Base-by-base conservation (phyloP, 2,888 invertebrate species). In the Gryllus longicercus region DNA sequence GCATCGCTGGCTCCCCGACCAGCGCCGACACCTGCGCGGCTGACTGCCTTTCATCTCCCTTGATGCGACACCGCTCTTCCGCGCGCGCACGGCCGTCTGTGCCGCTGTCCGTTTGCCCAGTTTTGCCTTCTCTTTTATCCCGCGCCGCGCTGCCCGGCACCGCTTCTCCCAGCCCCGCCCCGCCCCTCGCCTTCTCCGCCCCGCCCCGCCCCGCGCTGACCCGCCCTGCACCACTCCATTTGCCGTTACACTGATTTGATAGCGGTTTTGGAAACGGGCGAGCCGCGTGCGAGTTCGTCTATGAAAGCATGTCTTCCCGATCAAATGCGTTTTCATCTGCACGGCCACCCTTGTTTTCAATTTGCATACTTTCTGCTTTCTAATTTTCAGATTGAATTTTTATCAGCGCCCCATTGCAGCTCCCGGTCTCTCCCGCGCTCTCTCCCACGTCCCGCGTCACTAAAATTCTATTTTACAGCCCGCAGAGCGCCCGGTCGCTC, bases 201-300 rank as follows among this genome's bases (percentile, higher is more conserved):
- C 38, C 38, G 8, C 0, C 38, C 38, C 38, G 8, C 8, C 38
- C 38, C 38, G 4, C 38, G 38, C 38, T 5, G 38, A 8, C 38
- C 38, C 5, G 38, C 38, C 38, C 38, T 38, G 63, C 63, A 4
- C 16, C 63, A n/a, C 63, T 63, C 63, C 63, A 63, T 63, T 63
- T 63, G 63, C 63, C 63, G 63, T 63, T 63, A 63, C 63, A 63
- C n/a, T 63, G 63, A 63, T 63, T 63, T 63, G 63, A 63, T 63
- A 63, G 63, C 63, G 63, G 63, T 63, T 63, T 63, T 18, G 63
- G n/a, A 63, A 63, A 14, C 63, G 63, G 38, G 38, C n/a, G 16
- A 14, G 14, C 63, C n/a, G 63, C 63, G 14, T n/a, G 63, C 63
- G 63, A 10, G 16, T 63, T 63, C 63, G 63, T 63, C 63, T 63